Evolutionary conservation across 2,888 invertebrate species (phyloP).

Genomic region (Drosophila kuntzei): DNA sequence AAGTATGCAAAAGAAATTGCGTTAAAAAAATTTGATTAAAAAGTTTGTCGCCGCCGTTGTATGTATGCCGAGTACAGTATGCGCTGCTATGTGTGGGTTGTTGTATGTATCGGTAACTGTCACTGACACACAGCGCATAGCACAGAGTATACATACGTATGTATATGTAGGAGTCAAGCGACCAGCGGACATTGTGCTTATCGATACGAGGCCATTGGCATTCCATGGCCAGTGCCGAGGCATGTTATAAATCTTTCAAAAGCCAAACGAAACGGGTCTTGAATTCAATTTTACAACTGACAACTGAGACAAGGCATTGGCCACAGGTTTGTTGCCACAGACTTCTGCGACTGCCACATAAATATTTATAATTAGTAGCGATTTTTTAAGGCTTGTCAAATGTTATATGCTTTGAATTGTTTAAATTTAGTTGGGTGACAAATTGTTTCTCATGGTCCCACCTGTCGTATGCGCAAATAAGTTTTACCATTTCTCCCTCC

Average conservation of each 20-base stretch:
- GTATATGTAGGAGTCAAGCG: neutral
- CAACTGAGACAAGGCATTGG: conserved; percentile 59
- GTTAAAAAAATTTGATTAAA: conserved; percentile 80
- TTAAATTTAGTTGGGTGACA: conserved; percentile 6
- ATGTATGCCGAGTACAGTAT: conserved; percentile 17
- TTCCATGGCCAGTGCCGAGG: conserved; percentile 22
- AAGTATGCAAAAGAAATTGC: conserved; percentile 72
- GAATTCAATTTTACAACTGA: conserved; percentile 72
- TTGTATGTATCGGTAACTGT: conserved; percentile 62
- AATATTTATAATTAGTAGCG: conserved; percentile 59
- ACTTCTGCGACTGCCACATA: neutral
- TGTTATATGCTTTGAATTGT: conserved; percentile 20
- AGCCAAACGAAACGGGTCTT: conserved; percentile 59
- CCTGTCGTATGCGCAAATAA: conserved; percentile 74
- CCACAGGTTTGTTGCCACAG: conserved; percentile 16
- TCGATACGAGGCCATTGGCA: conserved; percentile 70
- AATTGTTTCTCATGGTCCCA: conserved; percentile 37
- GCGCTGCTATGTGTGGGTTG: conserved; percentile 22
- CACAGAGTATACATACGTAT: conserved; percentile 7
- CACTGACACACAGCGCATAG: conserved; percentile 54
- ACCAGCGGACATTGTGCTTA: conserved; percentile 70
- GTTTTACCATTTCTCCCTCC: conserved; percentile 42
- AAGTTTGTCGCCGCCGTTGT: conserved; percentile 72
- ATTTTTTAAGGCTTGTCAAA: conserved; percentile 52
- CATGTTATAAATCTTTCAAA: conserved; percentile 75